Base-by-base conservation (phyloP, 2,113 vertebrate genomes). In the Triplophysa rosa region DNA sequence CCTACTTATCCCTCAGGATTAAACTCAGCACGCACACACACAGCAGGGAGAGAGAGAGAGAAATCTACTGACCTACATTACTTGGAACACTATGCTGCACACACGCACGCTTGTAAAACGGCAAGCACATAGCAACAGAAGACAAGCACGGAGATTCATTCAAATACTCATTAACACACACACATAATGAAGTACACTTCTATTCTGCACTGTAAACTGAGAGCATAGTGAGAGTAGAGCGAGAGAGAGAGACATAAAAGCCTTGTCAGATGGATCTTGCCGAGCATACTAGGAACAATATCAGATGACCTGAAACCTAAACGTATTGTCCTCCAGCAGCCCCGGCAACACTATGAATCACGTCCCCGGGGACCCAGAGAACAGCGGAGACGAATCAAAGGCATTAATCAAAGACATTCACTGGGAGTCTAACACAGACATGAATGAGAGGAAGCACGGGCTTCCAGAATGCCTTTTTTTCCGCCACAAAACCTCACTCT, bases 281-380 rank as follows among this genome's bases (percentile, higher is more conserved):
- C 90, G 89, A 91, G 88, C 82, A 86, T 87, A 88, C 89, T 86
- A 61, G 65, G 81, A 56, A 73, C 52, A 80, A 84, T 89, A 91
- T 90, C 90, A 86, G 86, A 88, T 90, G 88, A 89, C 85, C 83
- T 83, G 89, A 87, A 91, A 93, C 87, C 84, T 59, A 87, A 91
- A 84, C 84, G 4, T 80, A 84, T 85, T 88, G 86, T 86, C 87
- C 89, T 90, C 86, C 86, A 86, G 85, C 86, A 88, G 90, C 82
- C 83, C 84, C 68, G 76, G 77, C 26, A 56, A 86, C 69, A 85
- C 82, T 85, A 73, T 83, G 67, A 87, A 68, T 77, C 82, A 85
- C 13, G 73, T 76, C 72, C 75, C 67, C 64, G 66, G 56, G 58
- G 83, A 45, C 68, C 24, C 67, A 59, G 73, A 77, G 61, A 83